Evolutionary conservation across 2,888 invertebrate genomes (phyloP).

Genomic region (Brenthis ino): DNA sequence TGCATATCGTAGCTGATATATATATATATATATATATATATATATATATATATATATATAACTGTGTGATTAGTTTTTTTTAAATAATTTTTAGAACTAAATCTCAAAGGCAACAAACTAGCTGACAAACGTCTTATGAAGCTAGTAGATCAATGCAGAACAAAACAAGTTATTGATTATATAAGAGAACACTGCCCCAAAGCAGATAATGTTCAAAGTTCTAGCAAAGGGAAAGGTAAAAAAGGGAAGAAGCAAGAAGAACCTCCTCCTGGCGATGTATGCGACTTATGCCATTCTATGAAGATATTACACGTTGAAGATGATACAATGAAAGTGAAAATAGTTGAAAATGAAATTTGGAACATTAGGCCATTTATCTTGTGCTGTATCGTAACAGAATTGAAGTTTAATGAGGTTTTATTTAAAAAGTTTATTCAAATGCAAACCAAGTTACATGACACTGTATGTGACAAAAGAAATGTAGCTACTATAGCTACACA

Average conservation of each 20-base stretch:
- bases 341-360: conserved; percentile 81
- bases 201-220: conserved; percentile 52
- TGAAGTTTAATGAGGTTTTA: conserved; percentile 83
- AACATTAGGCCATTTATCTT: conserved; percentile 86
- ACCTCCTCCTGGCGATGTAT: conserved; percentile 53
- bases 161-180: conserved; percentile 90
- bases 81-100: conserved; percentile 80
- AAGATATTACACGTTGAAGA: conserved; percentile 78
- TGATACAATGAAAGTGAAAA: conserved; percentile 73
- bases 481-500: conserved; percentile 92
- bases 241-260: conserved; percentile 71
- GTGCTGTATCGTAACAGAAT: conserved; percentile 86
- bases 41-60: too few relatives aligned
- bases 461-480: conserved; percentile 89
- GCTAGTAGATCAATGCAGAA: conserved; percentile 87
- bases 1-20: background rate
- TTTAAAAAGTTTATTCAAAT: conserved; percentile 90
- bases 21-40: background rate
- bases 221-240: conserved; percentile 61
- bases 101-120: conserved; percentile 88
- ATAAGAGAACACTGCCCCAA: conserved; percentile 85
- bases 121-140: conserved; percentile 88
- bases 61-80: background rate
- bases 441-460: conserved; percentile 90
- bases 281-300: conserved; percentile 65